A percentile compares a stretch with the other conserved stretches of the same genome.
These are phyloP conservation scores for Phylloscopus trochilus DNA, from an alignment of 2,113 vertebrate genomes.

Conservation along the genomic window DNA sequence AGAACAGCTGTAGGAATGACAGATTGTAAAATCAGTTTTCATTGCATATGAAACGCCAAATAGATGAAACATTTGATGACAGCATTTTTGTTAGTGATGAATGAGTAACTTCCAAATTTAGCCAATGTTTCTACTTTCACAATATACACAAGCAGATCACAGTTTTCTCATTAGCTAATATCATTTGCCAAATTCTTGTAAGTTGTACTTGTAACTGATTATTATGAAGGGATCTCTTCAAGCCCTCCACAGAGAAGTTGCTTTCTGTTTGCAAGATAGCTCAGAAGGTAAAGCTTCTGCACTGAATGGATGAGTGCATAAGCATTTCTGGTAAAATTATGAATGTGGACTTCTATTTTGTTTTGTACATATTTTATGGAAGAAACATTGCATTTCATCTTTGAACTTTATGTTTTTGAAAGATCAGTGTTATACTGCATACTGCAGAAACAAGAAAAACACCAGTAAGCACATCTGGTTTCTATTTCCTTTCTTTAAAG, in stretches of 20 bases:
- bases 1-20: not conserved
- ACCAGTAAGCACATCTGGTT: not conserved
- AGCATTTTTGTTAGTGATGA: not conserved
- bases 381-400: not conserved
- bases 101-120: constrained; percentile 15
- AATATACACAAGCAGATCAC: not conserved
- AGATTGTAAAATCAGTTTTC: not conserved
- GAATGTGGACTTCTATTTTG: not conserved
- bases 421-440: not conserved
- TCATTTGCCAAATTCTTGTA: not conserved
- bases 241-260: not conserved
- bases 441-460: not conserved
- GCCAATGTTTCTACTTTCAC: not conserved
- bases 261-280: not conserved
- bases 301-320: not conserved
- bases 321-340: not conserved
- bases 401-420: not conserved
- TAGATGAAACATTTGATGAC: not conserved
- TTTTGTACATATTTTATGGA: not conserved
- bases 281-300: not conserved
- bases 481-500: not conserved
- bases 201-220: not conserved
- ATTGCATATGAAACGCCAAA: not conserved
- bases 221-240: not conserved
- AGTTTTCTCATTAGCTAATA: constrained; percentile 11